These are phyloP conservation scores for Antheraea yamamai DNA, from an alignment of 2,888 invertebrate species.

Conservation along the genomic window DNA sequence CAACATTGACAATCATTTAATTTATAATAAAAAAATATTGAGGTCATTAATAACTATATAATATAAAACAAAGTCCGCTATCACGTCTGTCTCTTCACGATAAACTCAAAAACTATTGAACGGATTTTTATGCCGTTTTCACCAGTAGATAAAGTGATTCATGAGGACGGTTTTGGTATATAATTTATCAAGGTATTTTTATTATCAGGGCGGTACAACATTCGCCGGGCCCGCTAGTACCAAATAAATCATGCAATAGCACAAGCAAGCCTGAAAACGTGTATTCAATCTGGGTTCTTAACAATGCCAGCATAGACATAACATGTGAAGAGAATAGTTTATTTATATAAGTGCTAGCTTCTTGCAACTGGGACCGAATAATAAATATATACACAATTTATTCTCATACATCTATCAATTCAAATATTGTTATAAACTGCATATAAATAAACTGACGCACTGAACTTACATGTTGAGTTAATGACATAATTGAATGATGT, in stretches of 20 bases:
- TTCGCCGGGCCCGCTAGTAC: not conserved
- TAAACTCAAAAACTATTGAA: no score
- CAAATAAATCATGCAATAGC: no score
- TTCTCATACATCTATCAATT: no score
- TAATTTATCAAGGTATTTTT: no score
- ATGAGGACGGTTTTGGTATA: no score
- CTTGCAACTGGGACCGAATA: not conserved
- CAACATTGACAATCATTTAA: no score
- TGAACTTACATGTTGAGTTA: constrained; percentile 9
- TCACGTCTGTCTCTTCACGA: no score
- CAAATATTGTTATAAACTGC: not conserved
- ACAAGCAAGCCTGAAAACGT: not conserved
- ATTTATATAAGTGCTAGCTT: not conserved
- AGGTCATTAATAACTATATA: no score
- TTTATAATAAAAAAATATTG: no score
- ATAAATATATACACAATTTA: not conserved
- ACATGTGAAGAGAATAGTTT: not conserved
- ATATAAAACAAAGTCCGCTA: no score
- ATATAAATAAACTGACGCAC: not conserved
- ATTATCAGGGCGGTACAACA: not conserved
- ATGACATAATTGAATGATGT: constrained; percentile 29
- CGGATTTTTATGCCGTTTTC: no score
- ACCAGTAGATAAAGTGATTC: no score
- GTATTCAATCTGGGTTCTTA: not conserved
- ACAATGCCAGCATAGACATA: not conserved